A percentile compares a stretch with the other conserved stretches of the same genome.
Evolutionary conservation across 1,140 invertebrate genomes (phyloP).

Genomic region (Oreohelix idahoensis): DNA sequence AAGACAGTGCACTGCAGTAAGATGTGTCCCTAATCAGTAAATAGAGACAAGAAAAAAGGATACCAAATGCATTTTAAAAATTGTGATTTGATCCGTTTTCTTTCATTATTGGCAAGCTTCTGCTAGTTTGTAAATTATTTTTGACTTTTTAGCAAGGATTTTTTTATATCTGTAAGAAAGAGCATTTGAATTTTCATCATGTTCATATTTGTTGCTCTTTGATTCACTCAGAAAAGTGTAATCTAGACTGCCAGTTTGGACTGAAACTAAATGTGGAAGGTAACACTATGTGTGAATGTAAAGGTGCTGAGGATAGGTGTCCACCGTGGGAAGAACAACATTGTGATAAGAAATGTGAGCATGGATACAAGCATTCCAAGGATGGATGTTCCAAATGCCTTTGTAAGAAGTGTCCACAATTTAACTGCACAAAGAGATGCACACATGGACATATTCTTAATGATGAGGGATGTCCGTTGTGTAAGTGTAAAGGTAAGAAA

Average conservation of each 20-base stretch:
- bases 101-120: too few relatives aligned
- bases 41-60: too few relatives aligned
- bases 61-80: too few relatives aligned
- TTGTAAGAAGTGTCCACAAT: slow-evolving; percentile 59
- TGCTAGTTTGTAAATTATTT: too few relatives aligned
- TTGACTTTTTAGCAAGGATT: too few relatives aligned
- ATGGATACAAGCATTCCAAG: slow-evolving; percentile 58
- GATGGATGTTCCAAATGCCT: slow-evolving; percentile 58
- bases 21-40: too few relatives aligned
- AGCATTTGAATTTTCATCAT: too few relatives aligned
- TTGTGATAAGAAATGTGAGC: slow-evolving; percentile 71
- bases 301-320: slow-evolving; percentile 33
- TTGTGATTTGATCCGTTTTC: too few relatives aligned
- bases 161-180: too few relatives aligned
- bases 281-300: slow-evolving; percentile 69
- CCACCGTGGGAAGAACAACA: slow-evolving; percentile 67
- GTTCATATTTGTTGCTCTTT: too few relatives aligned
- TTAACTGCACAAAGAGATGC: slow-evolving; percentile 74
- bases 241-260: slow-evolving; percentile 68
- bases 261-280: slow-evolving; percentile 63
- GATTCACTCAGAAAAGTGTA: slow-evolving; percentile 66
- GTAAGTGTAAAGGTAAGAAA: slow-evolving; percentile 73
- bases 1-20: too few relatives aligned
- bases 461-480: slow-evolving; percentile 74
- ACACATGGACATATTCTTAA: slow-evolving; percentile 72